These are phyloP conservation scores for Oenanthe oenanthe DNA, from an alignment of 2,113 vertebrate species.

Conservation along the genomic window DNA sequence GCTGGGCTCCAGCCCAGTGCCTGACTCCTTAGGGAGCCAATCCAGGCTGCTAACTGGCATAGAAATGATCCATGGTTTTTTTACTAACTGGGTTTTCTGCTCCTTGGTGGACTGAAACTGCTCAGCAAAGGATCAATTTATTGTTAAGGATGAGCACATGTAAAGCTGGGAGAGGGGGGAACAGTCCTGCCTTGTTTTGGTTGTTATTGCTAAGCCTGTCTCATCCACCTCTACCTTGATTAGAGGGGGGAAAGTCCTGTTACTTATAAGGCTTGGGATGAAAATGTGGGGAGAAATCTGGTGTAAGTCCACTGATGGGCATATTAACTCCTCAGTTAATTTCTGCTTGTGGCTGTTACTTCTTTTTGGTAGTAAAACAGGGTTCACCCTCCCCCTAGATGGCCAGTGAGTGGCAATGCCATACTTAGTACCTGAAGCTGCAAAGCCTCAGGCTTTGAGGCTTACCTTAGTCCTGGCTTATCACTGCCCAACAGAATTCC, in stretches of 20 bases:
- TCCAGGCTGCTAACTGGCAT: background rate
- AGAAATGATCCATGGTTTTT: background rate
- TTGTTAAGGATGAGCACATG: accelerated
- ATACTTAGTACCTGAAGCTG: background rate
- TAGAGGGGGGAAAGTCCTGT: background rate
- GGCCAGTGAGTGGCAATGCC: background rate
- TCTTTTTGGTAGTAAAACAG: background rate
- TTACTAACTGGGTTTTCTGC: background rate
- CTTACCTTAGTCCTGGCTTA: background rate
- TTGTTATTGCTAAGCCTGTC: background rate
- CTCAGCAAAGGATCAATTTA: background rate
- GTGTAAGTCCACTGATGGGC: background rate
- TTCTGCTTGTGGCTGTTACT: background rate
- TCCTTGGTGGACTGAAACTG: background rate
- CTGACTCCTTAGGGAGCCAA: background rate
- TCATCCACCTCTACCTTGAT: background rate
- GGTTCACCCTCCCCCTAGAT: background rate
- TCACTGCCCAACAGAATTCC: background rate
- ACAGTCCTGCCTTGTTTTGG: background rate
- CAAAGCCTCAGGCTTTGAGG: background rate
- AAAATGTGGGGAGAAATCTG: background rate
- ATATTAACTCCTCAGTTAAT: background rate
- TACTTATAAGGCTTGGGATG: background rate
- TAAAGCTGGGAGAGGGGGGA: background rate
- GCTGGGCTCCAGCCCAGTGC: background rate